Evolutionary conservation across 2,888 invertebrate species (phyloP).

Genomic region (Luffia ferchaultella): DNA sequence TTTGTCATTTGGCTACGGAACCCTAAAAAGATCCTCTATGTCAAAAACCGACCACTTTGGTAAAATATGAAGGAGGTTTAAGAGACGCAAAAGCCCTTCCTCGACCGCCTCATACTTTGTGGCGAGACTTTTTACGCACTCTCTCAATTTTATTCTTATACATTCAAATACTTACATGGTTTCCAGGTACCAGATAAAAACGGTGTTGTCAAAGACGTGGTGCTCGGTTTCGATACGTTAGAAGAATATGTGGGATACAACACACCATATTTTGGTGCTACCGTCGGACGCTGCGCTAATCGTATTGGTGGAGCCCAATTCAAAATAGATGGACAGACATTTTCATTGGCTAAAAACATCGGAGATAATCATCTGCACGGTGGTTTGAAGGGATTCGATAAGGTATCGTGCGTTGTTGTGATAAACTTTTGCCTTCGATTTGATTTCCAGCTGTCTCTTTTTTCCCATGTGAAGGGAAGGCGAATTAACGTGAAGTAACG

Average conservation of each 20-base stretch:
- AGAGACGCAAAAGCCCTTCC: too few species aligned
- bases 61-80: too few species aligned
- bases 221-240: constrained; percentile 83
- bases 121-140: too few species aligned
- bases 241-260: constrained; percentile 59
- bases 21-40: neutral
- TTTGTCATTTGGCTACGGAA: neutral
- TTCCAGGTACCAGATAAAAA: constrained; percentile 73
- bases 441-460: too few species aligned
- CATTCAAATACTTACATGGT: too few species aligned
- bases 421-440: too few species aligned
- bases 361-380: constrained; percentile 84
- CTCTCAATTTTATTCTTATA: too few species aligned
- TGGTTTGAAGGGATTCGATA: constrained; percentile 84
- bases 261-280: constrained; percentile 81
- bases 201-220: constrained; percentile 77
- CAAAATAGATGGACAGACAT: constrained; percentile 61
- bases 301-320: constrained; percentile 75
- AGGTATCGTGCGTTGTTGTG: constrained; percentile 34
- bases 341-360: constrained; percentile 75
- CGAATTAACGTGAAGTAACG: too few species aligned
- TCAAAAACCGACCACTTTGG: too few species aligned
- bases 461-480: too few species aligned
- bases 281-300: constrained; percentile 89
- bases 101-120: too few species aligned